A percentile compares a stretch with the other conserved stretches of the same genome.
Evolutionary conservation across 2,888 invertebrate species (phyloP).

Genomic region (Lasius platythorax): DNA sequence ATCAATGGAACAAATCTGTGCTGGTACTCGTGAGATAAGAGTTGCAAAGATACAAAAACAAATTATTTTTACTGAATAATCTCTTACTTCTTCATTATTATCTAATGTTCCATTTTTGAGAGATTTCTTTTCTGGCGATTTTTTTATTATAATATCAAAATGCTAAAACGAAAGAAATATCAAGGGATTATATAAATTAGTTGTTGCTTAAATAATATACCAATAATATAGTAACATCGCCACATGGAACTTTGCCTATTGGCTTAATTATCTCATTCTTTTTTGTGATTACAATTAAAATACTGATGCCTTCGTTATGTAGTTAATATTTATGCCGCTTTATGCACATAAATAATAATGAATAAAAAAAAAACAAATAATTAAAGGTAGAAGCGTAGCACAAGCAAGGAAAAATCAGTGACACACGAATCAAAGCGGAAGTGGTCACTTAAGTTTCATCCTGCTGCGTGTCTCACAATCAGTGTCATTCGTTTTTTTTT

Average conservation of each 20-base stretch:
- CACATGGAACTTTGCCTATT: not conserved
- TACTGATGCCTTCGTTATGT: not conserved
- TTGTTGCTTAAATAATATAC: not conserved
- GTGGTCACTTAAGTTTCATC: constrained; percentile 61
- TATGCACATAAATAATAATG: not conserved
- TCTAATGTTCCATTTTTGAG: not conserved
- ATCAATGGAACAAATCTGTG: not conserved
- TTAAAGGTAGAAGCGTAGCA: constrained; percentile 3
- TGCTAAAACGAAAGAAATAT: not conserved
- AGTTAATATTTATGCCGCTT: constrained; percentile 30
- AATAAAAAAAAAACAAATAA: constrained; percentile 9
- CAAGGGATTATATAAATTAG: not conserved
- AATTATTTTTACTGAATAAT: not conserved
- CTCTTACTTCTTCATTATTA: not conserved
- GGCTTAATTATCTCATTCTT: constrained; percentile 7
- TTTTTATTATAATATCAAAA: not conserved
- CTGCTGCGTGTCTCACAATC: constrained; percentile 59
- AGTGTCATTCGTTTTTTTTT: constrained; percentile 42
- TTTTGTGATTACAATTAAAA: not conserved
- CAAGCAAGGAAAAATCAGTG: constrained; percentile 55
- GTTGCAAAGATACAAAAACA: constrained; percentile 4
- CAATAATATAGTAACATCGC: not conserved
- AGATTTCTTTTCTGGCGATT: not conserved
- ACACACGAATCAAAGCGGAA: constrained; percentile 70
- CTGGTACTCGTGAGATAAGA: not conserved